Percentiles rank a stretch among this genome's conserved stretches.
Evolutionary conservation across 2,797 vertebrate species (phyloP).

Genomic region (Molothrus ater): DNA sequence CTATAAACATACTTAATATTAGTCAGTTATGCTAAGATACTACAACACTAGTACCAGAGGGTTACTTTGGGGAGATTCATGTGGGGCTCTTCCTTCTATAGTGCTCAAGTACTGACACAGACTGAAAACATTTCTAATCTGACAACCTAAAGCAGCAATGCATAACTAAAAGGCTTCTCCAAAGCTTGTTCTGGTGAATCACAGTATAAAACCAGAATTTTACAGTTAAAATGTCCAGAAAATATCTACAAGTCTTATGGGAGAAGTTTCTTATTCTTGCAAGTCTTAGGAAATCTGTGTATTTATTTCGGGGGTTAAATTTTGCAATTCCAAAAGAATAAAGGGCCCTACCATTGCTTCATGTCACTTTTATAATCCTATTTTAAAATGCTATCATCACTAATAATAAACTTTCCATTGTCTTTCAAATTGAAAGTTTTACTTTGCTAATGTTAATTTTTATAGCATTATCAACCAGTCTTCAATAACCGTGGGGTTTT

Average conservation of each 20-base stretch:
- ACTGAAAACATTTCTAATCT: not conserved
- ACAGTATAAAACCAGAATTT: not conserved
- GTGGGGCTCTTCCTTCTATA: not conserved
- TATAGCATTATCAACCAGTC: not conserved
- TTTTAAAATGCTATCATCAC: not conserved
- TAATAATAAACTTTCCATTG: not conserved
- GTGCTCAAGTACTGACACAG: not conserved
- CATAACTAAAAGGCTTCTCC: not conserved
- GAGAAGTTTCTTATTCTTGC: not conserved
- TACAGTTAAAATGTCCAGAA: not conserved
- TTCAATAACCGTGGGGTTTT: not conserved
- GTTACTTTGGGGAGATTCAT: not conserved
- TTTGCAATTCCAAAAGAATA: not conserved
- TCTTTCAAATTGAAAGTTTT: not conserved
- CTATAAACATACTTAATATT: not conserved
- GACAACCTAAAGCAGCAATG: not conserved
- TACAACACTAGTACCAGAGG: not conserved
- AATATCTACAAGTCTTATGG: not conserved
- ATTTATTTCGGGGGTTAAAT: not conserved
- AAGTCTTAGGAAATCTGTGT: not conserved
- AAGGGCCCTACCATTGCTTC: not conserved
- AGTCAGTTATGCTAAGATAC: not conserved
- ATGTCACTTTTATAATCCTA: not conserved
- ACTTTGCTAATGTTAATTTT: not conserved
- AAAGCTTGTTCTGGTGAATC: not conserved